Evolutionary conservation across 92 coral and sea anemone species (phyloP).

Genomic region (Porites rus): DNA sequence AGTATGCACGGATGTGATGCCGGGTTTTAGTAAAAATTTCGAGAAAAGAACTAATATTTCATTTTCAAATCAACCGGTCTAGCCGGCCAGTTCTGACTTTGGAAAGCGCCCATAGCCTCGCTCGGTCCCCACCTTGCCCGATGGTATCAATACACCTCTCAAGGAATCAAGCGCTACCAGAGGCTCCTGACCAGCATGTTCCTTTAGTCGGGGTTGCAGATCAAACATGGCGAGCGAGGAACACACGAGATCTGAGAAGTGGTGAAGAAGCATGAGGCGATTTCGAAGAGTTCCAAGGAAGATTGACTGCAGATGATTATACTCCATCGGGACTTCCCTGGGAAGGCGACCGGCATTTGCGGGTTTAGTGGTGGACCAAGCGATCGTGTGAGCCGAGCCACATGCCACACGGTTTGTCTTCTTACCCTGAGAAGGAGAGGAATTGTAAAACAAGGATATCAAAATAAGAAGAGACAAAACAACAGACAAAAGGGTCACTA

Average conservation of each 20-base stretch:
- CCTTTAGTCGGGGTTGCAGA: conserved; percentile 78
- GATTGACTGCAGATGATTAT: conserved; percentile 90
- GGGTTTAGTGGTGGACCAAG: conserved; percentile 99
- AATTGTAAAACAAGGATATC: too few species aligned
- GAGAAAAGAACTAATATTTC: too few species aligned
- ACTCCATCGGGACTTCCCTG: conserved; percentile 93
- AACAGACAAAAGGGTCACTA: too few species aligned
- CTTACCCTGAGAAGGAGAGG: conserved; percentile 69
- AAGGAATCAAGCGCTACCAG: conserved; percentile 87
- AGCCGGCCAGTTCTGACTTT: too few species aligned
- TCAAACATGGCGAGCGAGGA: conserved; percentile 93
- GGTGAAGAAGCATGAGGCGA: conserved; percentile 91
- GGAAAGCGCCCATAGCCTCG: not conserved
- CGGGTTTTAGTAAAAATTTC: too few species aligned
- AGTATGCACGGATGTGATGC: too few species aligned
- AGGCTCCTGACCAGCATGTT: conserved; percentile 67
- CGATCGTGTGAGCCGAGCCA: conserved; percentile 98
- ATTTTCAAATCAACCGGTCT: too few species aligned
- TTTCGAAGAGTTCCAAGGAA: conserved; percentile 82
- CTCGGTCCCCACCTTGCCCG: conserved; percentile 74
- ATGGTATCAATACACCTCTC: conserved; percentile 92
- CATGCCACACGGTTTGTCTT: conserved; percentile 98
- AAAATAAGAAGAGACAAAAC: too few species aligned
- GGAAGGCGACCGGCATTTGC: conserved; percentile 97
- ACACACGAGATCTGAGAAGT: conserved; percentile 97